Percentiles rank a stretch among this genome's conserved stretches.
These are phyloP conservation scores for Miltochrista miniata DNA, from an alignment of 2,888 invertebrate genomes.

Conservation along the genomic window DNA sequence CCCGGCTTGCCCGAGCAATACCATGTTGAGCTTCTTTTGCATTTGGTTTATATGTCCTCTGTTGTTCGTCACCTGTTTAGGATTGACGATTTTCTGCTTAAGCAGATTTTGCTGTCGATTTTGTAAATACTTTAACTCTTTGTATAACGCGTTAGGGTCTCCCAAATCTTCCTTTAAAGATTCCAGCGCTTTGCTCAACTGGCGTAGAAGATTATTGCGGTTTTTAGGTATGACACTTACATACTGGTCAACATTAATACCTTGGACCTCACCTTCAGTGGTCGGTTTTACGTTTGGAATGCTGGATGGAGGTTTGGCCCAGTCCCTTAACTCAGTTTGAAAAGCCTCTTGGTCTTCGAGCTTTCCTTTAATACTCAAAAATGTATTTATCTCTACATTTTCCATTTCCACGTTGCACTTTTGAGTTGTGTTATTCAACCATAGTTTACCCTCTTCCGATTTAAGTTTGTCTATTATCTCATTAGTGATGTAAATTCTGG, in stretches of 20 bases:
- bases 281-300: constrained; percentile 27
- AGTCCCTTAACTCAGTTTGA: constrained; percentile 73
- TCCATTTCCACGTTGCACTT: constrained; percentile 65
- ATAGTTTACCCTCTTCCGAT: constrained; percentile 70
- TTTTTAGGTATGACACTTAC: constrained; percentile 61
- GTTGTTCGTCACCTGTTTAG: constrained; percentile 55
- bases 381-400: constrained; percentile 57
- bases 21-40: constrained; percentile 81
- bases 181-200: constrained; percentile 59
- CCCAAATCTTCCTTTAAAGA: constrained; percentile 74
- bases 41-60: constrained; percentile 69
- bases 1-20: constrained; percentile 84
- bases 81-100: constrained; percentile 61
- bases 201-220: constrained; percentile 54
- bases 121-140: constrained; percentile 70
- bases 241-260: constrained; percentile 19
- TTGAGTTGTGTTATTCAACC: constrained; percentile 61
- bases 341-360: constrained; percentile 77
- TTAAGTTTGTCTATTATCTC: constrained; percentile 75
- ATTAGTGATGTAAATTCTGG: constrained; percentile 77
- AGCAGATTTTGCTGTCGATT: constrained; percentile 67
- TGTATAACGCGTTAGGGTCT: constrained; percentile 73
- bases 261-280: constrained; percentile 29
- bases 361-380: constrained; percentile 77
- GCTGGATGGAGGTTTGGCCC: constrained; percentile 43